phyloP scores from a whole-genome alignment of 2,797 vertebrate species.

The Oceanodroma leucorhoa region DNA sequence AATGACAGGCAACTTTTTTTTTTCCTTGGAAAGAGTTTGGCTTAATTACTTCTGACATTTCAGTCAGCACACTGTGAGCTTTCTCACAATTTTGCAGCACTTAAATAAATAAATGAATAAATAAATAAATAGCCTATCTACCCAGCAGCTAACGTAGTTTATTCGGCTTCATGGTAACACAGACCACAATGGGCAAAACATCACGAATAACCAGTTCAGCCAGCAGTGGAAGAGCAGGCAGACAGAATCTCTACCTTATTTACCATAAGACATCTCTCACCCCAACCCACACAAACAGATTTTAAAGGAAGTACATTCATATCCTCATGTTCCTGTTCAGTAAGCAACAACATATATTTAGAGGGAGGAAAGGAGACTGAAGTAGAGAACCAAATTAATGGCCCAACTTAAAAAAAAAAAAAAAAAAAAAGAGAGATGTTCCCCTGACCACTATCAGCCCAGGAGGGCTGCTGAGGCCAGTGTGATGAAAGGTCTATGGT shows the following conservation, averaged over 20 bases:
- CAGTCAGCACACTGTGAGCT: background rate
- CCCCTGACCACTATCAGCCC: constrained; percentile 3
- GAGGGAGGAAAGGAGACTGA: background rate
- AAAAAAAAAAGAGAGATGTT: background rate
- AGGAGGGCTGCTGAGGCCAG: background rate
- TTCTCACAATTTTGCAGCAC: constrained; percentile 11
- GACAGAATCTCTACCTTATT: background rate
- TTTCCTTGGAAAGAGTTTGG: background rate
- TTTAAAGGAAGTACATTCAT: background rate
- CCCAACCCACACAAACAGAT: background rate
- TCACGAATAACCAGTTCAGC: background rate
- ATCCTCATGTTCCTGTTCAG: background rate
- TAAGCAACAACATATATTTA: background rate
- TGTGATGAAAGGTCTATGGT: constrained; percentile 20
- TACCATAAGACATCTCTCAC: background rate
- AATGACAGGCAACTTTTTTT: background rate
- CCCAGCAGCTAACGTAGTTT: background rate
- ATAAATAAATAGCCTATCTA: background rate
- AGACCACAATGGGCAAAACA: background rate
- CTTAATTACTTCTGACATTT: constrained; percentile 62
- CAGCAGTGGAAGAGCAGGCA: background rate
- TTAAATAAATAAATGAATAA: constrained; percentile 41
- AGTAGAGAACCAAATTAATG: constrained; percentile 33
- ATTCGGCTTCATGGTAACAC: background rate
- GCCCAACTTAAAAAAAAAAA: background rate